Conservation (phyloP, 2,797 vertebrate species). For the Morelia viridis region DNA sequence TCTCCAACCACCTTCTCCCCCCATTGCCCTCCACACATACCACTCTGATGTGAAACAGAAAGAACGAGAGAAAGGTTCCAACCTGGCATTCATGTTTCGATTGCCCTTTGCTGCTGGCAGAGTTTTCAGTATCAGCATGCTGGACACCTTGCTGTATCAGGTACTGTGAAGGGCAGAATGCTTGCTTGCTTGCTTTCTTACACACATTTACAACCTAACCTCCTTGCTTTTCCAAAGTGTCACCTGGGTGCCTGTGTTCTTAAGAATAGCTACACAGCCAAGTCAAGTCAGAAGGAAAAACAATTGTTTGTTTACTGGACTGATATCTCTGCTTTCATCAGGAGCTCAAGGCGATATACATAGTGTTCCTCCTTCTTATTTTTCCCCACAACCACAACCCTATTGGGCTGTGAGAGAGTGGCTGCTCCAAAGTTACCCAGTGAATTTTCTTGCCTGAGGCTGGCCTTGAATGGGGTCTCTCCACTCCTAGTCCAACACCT, state of each 20-base stretch:
- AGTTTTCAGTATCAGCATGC: constrained; percentile 97
- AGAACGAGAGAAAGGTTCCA: constrained; percentile 94
- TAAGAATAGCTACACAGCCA: not conserved
- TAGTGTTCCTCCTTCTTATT: not conserved
- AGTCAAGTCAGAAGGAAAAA: not conserved
- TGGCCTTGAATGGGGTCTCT: not conserved
- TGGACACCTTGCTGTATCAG: constrained; percentile 97
- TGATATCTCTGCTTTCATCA: not conserved
- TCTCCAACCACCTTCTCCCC: constrained; percentile 30
- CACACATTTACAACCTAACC: not conserved
- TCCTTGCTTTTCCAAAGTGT: not conserved
- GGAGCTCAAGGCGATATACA: not conserved
- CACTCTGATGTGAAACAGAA: constrained; percentile 78
- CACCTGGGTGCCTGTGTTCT: not conserved
- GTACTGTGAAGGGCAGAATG: constrained; percentile 64
- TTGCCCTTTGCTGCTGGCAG: constrained; percentile 94
- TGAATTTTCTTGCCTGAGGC: not conserved
- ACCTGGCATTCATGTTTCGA: constrained; percentile 98
- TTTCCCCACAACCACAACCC: not conserved
- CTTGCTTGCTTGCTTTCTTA: not conserved
- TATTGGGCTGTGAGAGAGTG: not conserved
- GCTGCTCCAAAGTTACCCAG: not conserved
- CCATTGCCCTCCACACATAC: constrained; percentile 27
- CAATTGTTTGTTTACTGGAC: not conserved
- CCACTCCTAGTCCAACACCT: not conserved